Percentiles rank a stretch among this genome's conserved stretches.
phyloP scores from a whole-genome alignment of 2,113 vertebrate species.

The Notiomystis cincta region DNA sequence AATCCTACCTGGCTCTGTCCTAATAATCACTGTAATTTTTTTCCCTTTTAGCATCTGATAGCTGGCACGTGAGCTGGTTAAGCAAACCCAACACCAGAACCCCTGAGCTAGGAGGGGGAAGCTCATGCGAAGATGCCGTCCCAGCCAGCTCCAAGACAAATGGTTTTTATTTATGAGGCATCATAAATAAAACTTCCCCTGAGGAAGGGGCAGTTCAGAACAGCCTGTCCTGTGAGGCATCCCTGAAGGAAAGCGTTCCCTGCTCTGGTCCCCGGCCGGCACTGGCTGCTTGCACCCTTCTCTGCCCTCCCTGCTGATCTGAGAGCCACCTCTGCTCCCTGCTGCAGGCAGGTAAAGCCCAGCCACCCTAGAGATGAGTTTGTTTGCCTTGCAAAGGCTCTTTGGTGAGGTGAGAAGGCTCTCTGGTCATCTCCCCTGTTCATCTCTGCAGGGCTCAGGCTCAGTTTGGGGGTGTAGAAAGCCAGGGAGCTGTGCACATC shows the following conservation, averaged over 20 bases:
- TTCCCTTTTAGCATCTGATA: not conserved
- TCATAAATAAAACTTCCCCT: too few species aligned
- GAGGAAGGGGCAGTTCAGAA: not conserved
- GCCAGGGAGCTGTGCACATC: not conserved
- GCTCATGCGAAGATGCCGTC: not conserved
- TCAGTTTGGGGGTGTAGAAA: not conserved
- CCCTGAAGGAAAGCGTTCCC: not conserved
- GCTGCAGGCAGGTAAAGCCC: not conserved
- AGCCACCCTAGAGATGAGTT: not conserved
- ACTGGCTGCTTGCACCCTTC: accelerated
- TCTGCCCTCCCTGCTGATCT: not conserved
- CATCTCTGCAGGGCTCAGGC: not conserved
- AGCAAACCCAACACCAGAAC: not conserved
- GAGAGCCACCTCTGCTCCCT: not conserved
- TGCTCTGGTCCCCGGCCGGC: not conserved
- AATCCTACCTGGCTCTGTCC: not conserved
- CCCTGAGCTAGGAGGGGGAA: not conserved
- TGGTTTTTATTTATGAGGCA: not conserved
- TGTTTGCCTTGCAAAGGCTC: not conserved
- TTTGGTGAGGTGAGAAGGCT: not conserved
- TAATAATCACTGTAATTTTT: not conserved
- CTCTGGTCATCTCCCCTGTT: not conserved
- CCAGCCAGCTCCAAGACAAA: not conserved
- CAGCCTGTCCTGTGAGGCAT: not conserved
- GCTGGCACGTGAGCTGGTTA: not conserved